These are phyloP conservation scores for Leucopsar rothschildi DNA, from an alignment of 2,113 vertebrate genomes.

Conservation along the genomic window DNA sequence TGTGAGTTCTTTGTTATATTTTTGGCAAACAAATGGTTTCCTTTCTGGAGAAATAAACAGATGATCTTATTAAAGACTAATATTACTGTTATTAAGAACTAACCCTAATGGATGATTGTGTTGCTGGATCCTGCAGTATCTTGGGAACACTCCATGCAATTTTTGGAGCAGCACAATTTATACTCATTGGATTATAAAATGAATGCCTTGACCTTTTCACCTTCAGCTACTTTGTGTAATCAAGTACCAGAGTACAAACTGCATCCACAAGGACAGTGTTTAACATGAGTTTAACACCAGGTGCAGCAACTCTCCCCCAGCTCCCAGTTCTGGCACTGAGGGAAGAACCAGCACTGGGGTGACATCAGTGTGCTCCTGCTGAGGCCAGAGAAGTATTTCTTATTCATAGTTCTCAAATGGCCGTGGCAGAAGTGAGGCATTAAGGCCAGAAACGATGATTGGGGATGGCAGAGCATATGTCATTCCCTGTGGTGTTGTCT, in stretches of 20 bases:
- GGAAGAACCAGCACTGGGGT: rapidly evolving
- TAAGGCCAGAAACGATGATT: neutral
- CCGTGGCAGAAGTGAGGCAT: neutral
- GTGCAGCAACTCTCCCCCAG: neutral
- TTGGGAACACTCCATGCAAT: neutral
- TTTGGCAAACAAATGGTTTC: neutral
- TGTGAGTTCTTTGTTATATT: neutral
- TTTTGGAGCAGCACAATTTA: neutral
- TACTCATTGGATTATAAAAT: neutral
- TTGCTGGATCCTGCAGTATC: neutral
- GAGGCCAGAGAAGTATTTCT: neutral
- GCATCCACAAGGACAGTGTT: neutral
- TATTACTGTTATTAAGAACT: neutral
- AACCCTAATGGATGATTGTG: neutral
- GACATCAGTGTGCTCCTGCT: neutral
- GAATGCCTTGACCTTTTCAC: neutral
- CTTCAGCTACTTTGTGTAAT: neutral
- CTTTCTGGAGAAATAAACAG: neutral
- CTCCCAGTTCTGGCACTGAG: neutral
- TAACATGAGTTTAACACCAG: neutral
- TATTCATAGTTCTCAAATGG: neutral
- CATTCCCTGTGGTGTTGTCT: neutral
- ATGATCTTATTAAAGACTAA: neutral
- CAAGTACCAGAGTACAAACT: neutral
- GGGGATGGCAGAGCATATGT: neutral